Base-by-base conservation (phyloP, 2,888 invertebrate species). In the Macropis europaea region DNA sequence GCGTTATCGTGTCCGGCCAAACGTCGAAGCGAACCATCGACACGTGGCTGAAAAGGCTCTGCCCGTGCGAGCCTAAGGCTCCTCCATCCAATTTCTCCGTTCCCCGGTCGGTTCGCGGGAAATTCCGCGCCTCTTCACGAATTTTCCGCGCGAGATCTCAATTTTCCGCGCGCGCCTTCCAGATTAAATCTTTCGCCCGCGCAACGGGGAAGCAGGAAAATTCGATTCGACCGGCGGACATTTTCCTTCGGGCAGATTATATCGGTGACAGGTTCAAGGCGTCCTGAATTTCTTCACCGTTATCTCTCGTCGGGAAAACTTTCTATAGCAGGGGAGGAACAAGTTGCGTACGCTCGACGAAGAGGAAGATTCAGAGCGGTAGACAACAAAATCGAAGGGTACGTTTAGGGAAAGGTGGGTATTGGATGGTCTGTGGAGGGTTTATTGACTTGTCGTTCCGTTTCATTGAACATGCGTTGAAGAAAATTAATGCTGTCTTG, bases 1-100 rank as follows among this genome's bases (percentile, higher is more conserved):
- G 84, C 86, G 84, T 87, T 88, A 88, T 89, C 88, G 87, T 84
- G 76, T 73, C 77, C 59, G 57, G 45, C 56, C 36, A 42, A 48
- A 53, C 47, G 54, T 54, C 34, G 60, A 24, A 34, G 43, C 59
- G 47, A 67, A 24, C 11, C 28, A n/a, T 50, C 57, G 56, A 47
- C 28, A 48, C 47, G 40, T 15, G 68, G 43, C 53, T 67, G 38
- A 28, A 50, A 50, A 50, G 63, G 40, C 66, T 43, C 47, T 50
- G 47, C 50, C 61, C 43, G 63, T n/a, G n/a, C n/a, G n/a, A n/a
- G 67, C 42, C 69, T 36, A 36, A 34, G 26, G 13, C 32, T 60
- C 59, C 38, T 15, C 28, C 42, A 67, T 50, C 63, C 73, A 71
- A 76, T 76, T 62, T 70, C 59, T 56, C 69, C 28, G 9, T 30